A percentile compares a stretch with the other conserved stretches of the same genome.
phyloP scores from a whole-genome alignment of 2,113 vertebrate species.

The Planiliza haematocheilus region DNA sequence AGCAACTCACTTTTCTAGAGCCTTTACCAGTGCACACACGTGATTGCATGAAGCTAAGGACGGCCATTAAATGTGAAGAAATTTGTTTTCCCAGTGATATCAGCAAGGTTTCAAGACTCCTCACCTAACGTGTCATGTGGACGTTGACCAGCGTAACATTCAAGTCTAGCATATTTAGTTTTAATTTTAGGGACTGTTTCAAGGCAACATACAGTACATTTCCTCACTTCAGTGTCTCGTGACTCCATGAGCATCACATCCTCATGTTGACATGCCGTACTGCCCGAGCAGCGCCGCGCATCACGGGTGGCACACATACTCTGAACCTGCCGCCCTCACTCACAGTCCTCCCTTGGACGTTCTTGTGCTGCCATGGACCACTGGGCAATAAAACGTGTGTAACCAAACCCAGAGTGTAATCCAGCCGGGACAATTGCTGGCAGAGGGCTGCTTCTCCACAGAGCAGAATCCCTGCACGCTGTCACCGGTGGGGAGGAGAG shows the following conservation, averaged over 20 bases:
- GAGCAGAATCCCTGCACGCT: constrained; percentile 29
- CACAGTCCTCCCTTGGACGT: constrained; percentile 49
- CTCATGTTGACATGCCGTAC: background rate
- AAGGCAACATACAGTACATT: background rate
- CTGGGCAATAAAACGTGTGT: constrained; percentile 76
- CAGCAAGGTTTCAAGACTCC: too few species aligned
- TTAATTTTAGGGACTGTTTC: background rate
- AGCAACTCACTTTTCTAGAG: too few species aligned
- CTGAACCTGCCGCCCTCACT: constrained; percentile 74
- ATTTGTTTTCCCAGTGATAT: too few species aligned
- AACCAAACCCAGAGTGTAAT: constrained; percentile 78
- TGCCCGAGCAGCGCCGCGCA: constrained; percentile 1
- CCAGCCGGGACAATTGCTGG: constrained; percentile 71
- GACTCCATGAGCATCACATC: background rate
- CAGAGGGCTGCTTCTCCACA: constrained; percentile 44
- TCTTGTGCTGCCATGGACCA: constrained; percentile 56
- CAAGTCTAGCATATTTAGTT: too few species aligned
- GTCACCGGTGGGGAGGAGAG: constrained; percentile 40
- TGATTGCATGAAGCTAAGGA: too few species aligned
- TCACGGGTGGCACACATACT: constrained; percentile 27
- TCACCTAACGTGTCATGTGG: too few species aligned
- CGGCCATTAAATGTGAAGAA: too few species aligned
- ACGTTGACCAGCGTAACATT: too few species aligned
- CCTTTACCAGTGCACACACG: too few species aligned
- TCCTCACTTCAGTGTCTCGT: background rate